Evolutionary conservation across 2,113 vertebrate species (phyloP), one percentile per base, ranked within the genome.

Genomic region (Perognathus longimembris): DNA sequence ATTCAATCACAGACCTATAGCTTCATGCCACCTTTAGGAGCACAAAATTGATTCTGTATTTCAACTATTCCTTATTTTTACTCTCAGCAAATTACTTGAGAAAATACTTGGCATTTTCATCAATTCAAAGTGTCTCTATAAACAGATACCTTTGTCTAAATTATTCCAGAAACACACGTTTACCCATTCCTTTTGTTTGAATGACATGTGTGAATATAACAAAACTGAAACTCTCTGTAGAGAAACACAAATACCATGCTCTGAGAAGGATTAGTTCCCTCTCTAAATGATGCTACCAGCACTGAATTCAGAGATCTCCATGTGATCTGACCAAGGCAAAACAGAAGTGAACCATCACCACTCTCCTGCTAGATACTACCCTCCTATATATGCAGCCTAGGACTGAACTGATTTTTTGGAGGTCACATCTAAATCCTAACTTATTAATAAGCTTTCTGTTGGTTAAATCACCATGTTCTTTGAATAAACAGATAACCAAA

Each of bases 401-500:
- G 21, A 57, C 36, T 38, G 36, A 92, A 34, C 1, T 6, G 40
- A 36, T 63, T 42, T 73, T 93, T 57, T 83, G 34, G 76, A 73
- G 57, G 67, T 26, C 38, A 79, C 11, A 70, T 32, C 28, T 30
- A 45, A 61, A 79, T 61, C 64, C 14, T 90, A 28, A 85, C 36
- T 78, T 45, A 77, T 36, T 69, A 85, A 73, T 38, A 67, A 69
- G 18, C 20, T 70, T 42, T 61, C 38, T 74, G 6, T 57, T 74
- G 36, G 66, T 3, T 22, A 70, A 89, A 78, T 59, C 66, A 63
- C 26, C 22, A n/a, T 7, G 12, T 81, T 75, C 63, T 82, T 86
- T 80, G 71, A 88, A 94, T 91, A 90, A 64, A 59, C 15, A 42
- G n/a, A 14, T 45, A 74, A 66, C 34, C 40, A 42, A 79, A 66